Base-by-base conservation (phyloP, 1,140 invertebrate genomes). In the Drosophila dunni region DNA sequence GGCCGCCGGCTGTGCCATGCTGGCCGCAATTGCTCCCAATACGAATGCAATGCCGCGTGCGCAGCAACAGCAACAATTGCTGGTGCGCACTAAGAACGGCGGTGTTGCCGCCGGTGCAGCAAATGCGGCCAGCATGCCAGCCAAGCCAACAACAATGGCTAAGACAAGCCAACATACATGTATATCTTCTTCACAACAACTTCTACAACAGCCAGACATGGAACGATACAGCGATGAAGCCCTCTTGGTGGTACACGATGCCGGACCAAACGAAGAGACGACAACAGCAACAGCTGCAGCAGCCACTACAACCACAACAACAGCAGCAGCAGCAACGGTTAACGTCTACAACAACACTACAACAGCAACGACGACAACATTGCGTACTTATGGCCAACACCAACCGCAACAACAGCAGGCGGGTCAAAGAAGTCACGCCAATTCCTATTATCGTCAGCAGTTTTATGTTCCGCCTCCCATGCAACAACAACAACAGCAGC, bases 381-480 rank as follows among this genome's bases (percentile, higher is more conserved):
- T 42, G 36, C 45, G 54, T 15, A 72, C 33, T 7, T 44, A 54
- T 53, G 34, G 48, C 9, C 67, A 70, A n/a, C 40, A 58, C 3
- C 45, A 53, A n/a, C 38, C 51, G 20, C 57, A 69, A 7, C 40
- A 53, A 29, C 40, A 54, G 20, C 46, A 45, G 50, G 33, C 67
- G 72, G 63, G 45, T 9, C 73, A 68, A 7, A 57, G 69, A 20
- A 60, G 57, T 67, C 75, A 82, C 66, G 29, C 38, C 56, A 81
- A 40, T 48, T 62, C 62, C 24, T 89, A 82, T 50, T 91, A 90
- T 54, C 83, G 89, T 45, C 90, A 91, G 65, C 90, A 91, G 69
- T 85, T 91, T 54, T 91, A 91, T 77, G 90, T 91, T 68, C 90
- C 90, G 54, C 90, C 90, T 57, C 90, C 90, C 7, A 85, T 91